Base-by-base conservation (phyloP, 1,140 invertebrate species). In the Papilio machaon region DNA sequence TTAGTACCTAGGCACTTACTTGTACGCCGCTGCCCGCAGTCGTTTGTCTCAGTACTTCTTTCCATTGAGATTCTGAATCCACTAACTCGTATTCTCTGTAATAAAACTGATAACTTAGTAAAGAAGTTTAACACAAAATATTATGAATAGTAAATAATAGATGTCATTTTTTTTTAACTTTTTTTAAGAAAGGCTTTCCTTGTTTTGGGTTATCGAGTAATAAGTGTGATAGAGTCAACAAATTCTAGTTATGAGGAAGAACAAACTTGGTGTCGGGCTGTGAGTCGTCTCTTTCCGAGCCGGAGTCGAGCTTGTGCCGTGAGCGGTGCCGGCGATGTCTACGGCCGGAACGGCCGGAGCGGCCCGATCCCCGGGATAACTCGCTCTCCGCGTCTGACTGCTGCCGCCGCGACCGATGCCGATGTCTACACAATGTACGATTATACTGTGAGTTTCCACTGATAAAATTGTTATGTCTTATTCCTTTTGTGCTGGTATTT, bases 301-400 rank as follows among this genome's bases (percentile, higher is more conserved):
- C 92, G 1, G 91, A 94, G 81, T 94, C 93, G 81, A 93, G 90
- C 91, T 94, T 96, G 85, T 96, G 95, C 78, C 95, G 92, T n/a
- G 96, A 96, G 85, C 97, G 95, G 85, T 96, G 96, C 43, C 96
- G 94, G 2, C 97, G 95, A 85, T 97, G 97, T 81, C 97, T 97
- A 11, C 97, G 95, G 75, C 96, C 96, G 3, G 64, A 67, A 11
- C 76, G 52, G 7, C 76, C 76, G 11, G 97, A 97, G 84, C 97
- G 95, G 30, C 96, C 97, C 4, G 98, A 98, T 23, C 97, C 96
- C 79, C 97, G 96, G 0, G 97, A 98, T 73, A 98, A 93, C 92
- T 98, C 98, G 87, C 98, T 98, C 90, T 98, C 98, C 83, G 97
- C 98, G 90, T 98, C 98, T 2, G 98, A 98, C 82, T 96, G 96